Base-by-base conservation (phyloP, 2,113 vertebrate species). In the Myxocyprinus asiaticus region DNA sequence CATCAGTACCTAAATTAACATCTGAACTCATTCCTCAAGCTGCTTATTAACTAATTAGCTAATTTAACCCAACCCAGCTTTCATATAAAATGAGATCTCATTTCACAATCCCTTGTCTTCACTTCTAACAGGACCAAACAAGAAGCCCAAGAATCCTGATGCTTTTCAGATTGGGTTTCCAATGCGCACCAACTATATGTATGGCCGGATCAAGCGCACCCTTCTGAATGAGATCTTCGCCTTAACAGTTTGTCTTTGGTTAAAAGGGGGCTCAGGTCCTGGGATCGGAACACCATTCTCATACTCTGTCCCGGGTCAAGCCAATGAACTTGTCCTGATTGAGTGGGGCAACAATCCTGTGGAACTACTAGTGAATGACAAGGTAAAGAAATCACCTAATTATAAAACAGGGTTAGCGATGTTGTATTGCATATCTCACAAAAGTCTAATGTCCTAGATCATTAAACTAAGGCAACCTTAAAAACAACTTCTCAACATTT, bases 111-210 rank as follows among this genome's bases (percentile, higher is more conserved):
- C 55, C 33, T 51, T 75, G 48, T 15, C 47, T 62, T 45, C 22
- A 15, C 0, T 0, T 82, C 15, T 72, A n/a, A 64, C 75, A 92
- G 90, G 79, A 69, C 76, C 70, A 44, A 85, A 82, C 51, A 89
- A 89, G 74, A 91, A 91, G 80, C 85, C 83, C 0, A 92, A 91
- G 76, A 89, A 69, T 64, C 87, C 92, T 5, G 87, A 70, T 3
- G 83, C 88, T 0, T 94, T 94, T 87, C 83, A 93, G 81, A 88
- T 93, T 2, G 90, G 92, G 76, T 94, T 94, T 56, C 93, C 93
- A 55, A 90, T 92, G 90, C 90, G 88, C 69, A 93, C 92, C 78
- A 94, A 93, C 85, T 93, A 94, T 86, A 91, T 94, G 93, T 91
- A 92, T 9, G 91, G 77, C 48, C 77, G 85, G 33, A 89, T 93